Conservation (phyloP, 2,113 vertebrate genomes). For the Callionymus lyra region DNA sequence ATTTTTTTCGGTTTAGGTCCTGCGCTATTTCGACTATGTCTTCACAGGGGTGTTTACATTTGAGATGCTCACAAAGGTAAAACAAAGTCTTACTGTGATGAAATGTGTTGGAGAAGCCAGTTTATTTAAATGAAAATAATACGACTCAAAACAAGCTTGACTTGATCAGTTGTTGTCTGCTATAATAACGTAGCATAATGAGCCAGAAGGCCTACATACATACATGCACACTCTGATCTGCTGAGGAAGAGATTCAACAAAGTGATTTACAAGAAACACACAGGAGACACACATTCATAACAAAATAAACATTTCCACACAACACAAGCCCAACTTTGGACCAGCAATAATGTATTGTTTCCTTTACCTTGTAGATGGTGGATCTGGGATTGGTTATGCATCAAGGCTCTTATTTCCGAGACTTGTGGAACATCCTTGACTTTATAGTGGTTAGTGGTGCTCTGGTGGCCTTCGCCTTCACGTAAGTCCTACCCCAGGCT, state of each 20-base stretch:
- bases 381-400: constrained; percentile 89
- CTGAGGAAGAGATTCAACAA: too few relatives aligned
- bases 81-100: too few relatives aligned
- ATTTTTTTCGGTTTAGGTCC: constrained; percentile 65
- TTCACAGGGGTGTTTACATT: constrained; percentile 94
- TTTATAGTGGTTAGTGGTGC: constrained; percentile 98
- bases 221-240: too few relatives aligned
- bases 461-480: constrained; percentile 93
- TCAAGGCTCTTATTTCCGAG: constrained; percentile 90
- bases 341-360: not conserved
- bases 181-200: too few relatives aligned
- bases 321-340: too few relatives aligned
- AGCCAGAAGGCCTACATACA: too few relatives aligned
- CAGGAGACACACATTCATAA: too few relatives aligned
- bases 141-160: too few relatives aligned
- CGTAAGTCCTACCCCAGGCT: constrained; percentile 80
- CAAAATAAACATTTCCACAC: too few relatives aligned
- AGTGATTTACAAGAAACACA: too few relatives aligned
- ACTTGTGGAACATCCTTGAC: constrained; percentile 95
- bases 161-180: too few relatives aligned
- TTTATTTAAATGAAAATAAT: too few relatives aligned
- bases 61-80: constrained; percentile 93
- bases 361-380: constrained; percentile 74
- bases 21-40: constrained; percentile 91
- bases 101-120: not conserved